A percentile compares a stretch with the other conserved stretches of the same genome.
phyloP scores from a whole-genome alignment of 2,113 vertebrate species.

The Mustela lutreola region DNA sequence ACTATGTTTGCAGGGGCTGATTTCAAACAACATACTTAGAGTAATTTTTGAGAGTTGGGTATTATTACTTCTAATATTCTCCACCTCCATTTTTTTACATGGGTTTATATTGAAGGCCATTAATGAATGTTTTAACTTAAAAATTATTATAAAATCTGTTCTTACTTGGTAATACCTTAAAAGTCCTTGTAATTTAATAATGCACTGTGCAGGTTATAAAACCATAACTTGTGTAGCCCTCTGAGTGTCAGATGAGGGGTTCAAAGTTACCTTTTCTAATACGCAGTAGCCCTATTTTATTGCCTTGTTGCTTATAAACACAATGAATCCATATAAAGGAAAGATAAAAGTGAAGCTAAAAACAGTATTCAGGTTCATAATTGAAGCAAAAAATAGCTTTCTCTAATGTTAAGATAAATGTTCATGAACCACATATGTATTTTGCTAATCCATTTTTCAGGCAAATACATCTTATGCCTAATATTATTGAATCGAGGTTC shows the following conservation, averaged over 20 bases:
- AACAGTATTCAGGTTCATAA: neutral
- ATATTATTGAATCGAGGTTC: neutral
- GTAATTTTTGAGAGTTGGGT: neutral
- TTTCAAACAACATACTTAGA: neutral
- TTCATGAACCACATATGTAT: neutral
- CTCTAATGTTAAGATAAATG: neutral
- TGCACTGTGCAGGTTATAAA: neutral
- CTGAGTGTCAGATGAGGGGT: neutral
- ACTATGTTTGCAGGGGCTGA: neutral
- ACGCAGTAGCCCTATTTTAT: neutral
- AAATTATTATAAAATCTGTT: neutral
- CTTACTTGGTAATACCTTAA: neutral
- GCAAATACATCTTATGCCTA: neutral
- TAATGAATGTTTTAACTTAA: slow-evolving; percentile 33
- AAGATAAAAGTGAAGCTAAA: neutral
- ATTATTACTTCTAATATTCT: neutral
- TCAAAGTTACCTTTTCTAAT: neutral
- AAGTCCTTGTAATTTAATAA: slow-evolving; percentile 19
- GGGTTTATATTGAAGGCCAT: neutral
- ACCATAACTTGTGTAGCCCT: neutral
- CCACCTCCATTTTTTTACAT: neutral
- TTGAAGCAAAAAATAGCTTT: neutral
- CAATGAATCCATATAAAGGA: neutral
- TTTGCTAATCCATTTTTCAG: neutral
- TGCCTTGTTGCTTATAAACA: neutral